A percentile compares a stretch with the other conserved stretches of the same genome.
These are phyloP conservation scores for Bombus waltoni DNA, from an alignment of 1,140 invertebrate genomes.

Conservation along the genomic window DNA sequence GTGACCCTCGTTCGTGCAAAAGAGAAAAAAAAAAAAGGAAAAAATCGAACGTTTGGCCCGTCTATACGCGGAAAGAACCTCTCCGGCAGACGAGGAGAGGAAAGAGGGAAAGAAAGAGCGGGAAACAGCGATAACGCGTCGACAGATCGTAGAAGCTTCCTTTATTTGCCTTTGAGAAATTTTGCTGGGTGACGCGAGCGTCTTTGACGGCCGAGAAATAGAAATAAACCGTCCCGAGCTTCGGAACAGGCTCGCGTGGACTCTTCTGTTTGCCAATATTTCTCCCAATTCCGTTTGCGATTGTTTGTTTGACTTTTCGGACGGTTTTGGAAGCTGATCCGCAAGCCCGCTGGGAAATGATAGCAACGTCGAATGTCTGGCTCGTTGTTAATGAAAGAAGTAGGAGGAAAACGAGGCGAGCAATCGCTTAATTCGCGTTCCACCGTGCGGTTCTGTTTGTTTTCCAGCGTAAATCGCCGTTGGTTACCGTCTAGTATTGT, in stretches of 20 bases:
- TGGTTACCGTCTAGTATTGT: background rate
- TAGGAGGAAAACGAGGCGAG: background rate
- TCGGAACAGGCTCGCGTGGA: background rate
- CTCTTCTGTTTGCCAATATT: background rate
- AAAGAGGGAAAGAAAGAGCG: background rate
- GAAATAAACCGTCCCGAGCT: conserved; percentile 4
- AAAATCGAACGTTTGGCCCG: too few relatives aligned
- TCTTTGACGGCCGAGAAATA: background rate
- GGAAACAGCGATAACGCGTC: background rate
- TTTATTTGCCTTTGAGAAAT: conserved; percentile 8
- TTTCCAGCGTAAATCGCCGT: background rate
- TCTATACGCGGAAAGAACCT: background rate
- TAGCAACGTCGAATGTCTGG: background rate
- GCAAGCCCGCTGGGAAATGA: background rate
- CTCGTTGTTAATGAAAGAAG: too few relatives aligned
- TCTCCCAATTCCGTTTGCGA: background rate
- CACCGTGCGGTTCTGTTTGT: background rate
- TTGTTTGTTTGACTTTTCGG: conserved; percentile 4
- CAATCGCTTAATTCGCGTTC: background rate
- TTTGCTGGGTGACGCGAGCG: background rate
- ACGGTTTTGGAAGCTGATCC: background rate
- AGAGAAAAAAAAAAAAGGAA: too few relatives aligned
- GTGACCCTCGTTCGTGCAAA: background rate
- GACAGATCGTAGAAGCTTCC: background rate
- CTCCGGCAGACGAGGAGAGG: background rate